Conservation (phyloP, 1,140 invertebrate species). For the Aphaenogaster rudis region DNA sequence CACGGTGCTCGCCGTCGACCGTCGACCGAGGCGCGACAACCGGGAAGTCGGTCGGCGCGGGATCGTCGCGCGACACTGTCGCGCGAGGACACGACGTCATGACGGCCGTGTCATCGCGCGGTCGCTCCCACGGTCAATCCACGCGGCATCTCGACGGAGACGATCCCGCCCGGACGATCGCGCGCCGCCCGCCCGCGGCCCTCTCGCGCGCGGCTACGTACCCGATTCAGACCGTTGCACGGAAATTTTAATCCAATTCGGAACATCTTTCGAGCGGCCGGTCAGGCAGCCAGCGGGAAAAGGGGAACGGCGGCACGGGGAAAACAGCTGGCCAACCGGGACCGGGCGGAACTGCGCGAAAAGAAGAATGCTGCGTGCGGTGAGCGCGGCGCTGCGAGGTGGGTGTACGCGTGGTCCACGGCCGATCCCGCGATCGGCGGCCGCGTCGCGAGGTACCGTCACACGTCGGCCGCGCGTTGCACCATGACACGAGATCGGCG, state of each 20-base stretch:
- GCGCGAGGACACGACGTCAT: slow-evolving; percentile 29
- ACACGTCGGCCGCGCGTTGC: slow-evolving; percentile 8
- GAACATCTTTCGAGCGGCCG: slow-evolving; percentile 84
- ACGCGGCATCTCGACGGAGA: background rate
- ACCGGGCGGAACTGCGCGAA: slow-evolving; percentile 51
- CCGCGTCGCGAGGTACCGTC: background rate
- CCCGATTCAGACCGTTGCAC: slow-evolving; percentile 83
- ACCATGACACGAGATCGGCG: background rate
- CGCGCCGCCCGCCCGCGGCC: background rate
- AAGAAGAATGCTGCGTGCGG: slow-evolving; percentile 81
- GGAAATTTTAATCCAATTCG: slow-evolving; percentile 86
- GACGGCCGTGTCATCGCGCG: background rate
- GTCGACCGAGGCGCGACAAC: background rate
- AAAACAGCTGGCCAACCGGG: slow-evolving; percentile 80
- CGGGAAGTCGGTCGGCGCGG: background rate
- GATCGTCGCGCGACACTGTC: slow-evolving; percentile 25
- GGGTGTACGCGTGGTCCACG: slow-evolving; percentile 29
- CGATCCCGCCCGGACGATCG: background rate
- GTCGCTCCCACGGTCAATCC: background rate
- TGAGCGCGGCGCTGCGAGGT: slow-evolving; percentile 78
- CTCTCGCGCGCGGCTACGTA: slow-evolving; percentile 77
- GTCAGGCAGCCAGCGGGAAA: slow-evolving; percentile 79
- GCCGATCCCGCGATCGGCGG: background rate
- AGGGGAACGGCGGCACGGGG: slow-evolving; percentile 81
- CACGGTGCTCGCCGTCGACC: background rate